These are phyloP conservation scores for Thalassophryne amazonica DNA, from an alignment of 2,797 vertebrate genomes.

Conservation along the genomic window DNA sequence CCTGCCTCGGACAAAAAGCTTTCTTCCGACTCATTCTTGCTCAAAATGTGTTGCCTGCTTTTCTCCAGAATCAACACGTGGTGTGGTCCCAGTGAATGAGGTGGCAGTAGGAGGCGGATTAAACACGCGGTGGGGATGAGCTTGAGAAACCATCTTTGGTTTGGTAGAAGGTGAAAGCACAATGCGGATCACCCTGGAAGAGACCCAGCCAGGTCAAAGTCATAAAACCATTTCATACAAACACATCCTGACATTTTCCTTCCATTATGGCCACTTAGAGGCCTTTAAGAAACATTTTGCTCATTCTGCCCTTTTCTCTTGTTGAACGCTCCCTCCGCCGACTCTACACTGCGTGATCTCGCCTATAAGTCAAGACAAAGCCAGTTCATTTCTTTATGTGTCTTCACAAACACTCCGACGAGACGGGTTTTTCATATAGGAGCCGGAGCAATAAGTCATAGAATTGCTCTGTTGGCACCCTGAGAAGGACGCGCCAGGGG, in stretches of 20 bases:
- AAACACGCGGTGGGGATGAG: slow-evolving; percentile 71
- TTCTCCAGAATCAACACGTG: slow-evolving; percentile 71
- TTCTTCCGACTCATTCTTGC: slow-evolving; percentile 57
- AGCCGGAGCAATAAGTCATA: slow-evolving; percentile 67
- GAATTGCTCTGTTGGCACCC: slow-evolving; percentile 58
- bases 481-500: slow-evolving; percentile 61
- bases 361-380: slow-evolving; percentile 70
- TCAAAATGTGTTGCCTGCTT: slow-evolving; percentile 71
- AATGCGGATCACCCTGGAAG: slow-evolving; percentile 61
- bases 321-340: slow-evolving; percentile 49
- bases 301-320: slow-evolving; percentile 57
- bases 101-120: slow-evolving; percentile 65
- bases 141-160: slow-evolving; percentile 62
- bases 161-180: slow-evolving; percentile 56
- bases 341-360: slow-evolving; percentile 54
- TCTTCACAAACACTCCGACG: slow-evolving; percentile 61
- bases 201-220: slow-evolving; percentile 49
- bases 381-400: slow-evolving; percentile 54
- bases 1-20: slow-evolving; percentile 69
- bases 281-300: slow-evolving; percentile 55
- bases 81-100: slow-evolving; percentile 71
- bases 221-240: slow-evolving; percentile 44
- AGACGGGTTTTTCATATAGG: slow-evolving; percentile 51
- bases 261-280: slow-evolving; percentile 36
- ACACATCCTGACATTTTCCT: slow-evolving; percentile 39